These are phyloP conservation scores for Pica pica DNA, from an alignment of 2,113 vertebrate species.

Conservation along the genomic window DNA sequence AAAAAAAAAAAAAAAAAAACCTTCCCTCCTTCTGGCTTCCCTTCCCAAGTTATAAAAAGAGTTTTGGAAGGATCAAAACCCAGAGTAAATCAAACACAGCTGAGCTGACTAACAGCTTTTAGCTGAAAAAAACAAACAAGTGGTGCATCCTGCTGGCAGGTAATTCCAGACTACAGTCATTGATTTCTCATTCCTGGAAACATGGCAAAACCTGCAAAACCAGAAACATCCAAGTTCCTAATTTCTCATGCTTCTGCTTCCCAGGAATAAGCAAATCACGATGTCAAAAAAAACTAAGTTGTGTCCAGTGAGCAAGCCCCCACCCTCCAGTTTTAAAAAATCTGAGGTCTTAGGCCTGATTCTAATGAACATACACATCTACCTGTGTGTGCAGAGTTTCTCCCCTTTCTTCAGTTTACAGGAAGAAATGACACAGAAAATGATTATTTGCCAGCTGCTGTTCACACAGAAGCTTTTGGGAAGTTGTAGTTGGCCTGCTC, in stretches of 20 bases:
- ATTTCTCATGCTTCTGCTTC: neutral
- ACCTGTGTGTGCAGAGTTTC: neutral
- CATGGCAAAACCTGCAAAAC: neutral
- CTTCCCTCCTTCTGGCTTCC: neutral
- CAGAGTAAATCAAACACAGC: neutral
- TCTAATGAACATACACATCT: neutral
- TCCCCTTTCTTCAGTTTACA: neutral
- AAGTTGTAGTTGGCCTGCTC: neutral
- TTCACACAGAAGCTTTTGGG: neutral
- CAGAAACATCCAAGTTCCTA: neutral
- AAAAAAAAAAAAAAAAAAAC: neutral
- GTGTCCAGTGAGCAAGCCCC: neutral
- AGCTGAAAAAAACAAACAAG: neutral
- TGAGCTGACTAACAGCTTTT: neutral
- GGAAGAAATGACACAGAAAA: neutral
- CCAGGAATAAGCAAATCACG: neutral
- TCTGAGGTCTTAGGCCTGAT: neutral
- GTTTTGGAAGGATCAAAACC: neutral
- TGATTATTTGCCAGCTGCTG: neutral
- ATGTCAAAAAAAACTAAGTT: neutral
- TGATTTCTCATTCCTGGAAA: constrained; percentile 26
- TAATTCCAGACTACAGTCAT: neutral
- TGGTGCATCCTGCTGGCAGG: neutral
- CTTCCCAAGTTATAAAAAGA: neutral
- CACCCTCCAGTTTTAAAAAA: neutral